These are phyloP conservation scores for Hemaris fuciformis DNA, from an alignment of 2,888 invertebrate genomes.

Conservation along the genomic window DNA sequence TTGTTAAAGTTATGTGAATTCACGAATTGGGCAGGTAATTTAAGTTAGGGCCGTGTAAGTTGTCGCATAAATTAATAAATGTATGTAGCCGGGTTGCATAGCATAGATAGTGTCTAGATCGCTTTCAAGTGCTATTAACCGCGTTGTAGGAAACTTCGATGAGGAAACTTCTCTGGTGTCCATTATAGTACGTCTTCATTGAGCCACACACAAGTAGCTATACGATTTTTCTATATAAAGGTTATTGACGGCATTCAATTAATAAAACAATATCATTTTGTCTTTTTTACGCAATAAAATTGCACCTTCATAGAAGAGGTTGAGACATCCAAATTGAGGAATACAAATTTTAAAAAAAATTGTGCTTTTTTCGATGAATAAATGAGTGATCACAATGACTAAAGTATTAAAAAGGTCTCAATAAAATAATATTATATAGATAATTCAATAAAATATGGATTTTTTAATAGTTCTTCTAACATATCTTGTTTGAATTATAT, in stretches of 20 bases:
- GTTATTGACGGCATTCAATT: neutral
- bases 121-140: constrained; percentile 54
- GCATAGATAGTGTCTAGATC: constrained; percentile 38
- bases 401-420: too few species aligned
- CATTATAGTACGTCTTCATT: constrained; percentile 52
- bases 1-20: neutral
- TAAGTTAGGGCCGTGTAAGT: constrained; percentile 18
- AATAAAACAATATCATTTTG: too few species aligned
- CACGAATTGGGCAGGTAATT: constrained; percentile 15
- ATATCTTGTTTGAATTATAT: too few species aligned
- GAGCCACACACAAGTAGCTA: constrained; percentile 24
- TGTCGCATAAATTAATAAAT: constrained; percentile 23
- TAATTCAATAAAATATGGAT: too few species aligned
- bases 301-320: too few species aligned
- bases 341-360: too few species aligned
- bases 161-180: constrained; percentile 65
- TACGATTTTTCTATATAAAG: neutral
- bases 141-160: constrained; percentile 64
- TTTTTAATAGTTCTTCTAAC: too few species aligned
- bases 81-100: constrained; percentile 29
- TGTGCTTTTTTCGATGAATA: too few species aligned
- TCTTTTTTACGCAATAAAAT: too few species aligned
- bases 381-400: too few species aligned
- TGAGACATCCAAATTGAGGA: too few species aligned
- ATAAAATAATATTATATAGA: too few species aligned